Evolutionary conservation across 2,797 vertebrate species (phyloP).

Genomic region (Sciurus carolinensis): DNA sequence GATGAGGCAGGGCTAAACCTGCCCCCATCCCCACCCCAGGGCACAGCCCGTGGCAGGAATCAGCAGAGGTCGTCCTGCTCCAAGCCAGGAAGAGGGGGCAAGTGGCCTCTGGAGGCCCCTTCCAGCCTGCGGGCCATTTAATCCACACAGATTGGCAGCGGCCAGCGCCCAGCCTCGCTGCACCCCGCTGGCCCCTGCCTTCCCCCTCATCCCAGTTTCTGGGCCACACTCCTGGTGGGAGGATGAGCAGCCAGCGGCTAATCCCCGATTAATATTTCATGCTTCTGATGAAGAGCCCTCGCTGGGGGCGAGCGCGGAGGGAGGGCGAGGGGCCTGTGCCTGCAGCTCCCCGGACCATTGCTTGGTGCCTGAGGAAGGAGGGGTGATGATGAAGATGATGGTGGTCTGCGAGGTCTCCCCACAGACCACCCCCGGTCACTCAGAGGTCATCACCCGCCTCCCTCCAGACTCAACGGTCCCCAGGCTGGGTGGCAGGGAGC

Average conservation of each 20-base stretch:
- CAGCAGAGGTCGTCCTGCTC: background rate
- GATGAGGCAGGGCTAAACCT: background rate
- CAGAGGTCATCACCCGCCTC: background rate
- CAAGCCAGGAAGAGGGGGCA: background rate
- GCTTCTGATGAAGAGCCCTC: background rate
- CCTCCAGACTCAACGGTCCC: background rate
- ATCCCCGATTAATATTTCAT: slow-evolving; percentile 51
- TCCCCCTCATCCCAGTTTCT: background rate
- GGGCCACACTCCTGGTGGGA: background rate
- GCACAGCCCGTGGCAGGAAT: background rate
- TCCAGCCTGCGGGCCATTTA: background rate
- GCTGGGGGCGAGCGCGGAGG: background rate
- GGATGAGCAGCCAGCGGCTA: background rate
- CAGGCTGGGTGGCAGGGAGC: no score
- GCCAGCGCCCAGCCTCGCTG: background rate
- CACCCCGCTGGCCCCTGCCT: background rate
- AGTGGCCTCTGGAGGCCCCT: background rate
- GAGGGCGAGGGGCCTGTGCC: background rate
- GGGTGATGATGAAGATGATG: no score
- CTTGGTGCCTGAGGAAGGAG: background rate
- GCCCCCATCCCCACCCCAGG: background rate
- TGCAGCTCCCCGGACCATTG: background rate
- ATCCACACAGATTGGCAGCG: background rate
- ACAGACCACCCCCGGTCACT: background rate
- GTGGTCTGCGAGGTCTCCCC: background rate